A percentile compares a stretch with the other conserved stretches of the same genome.
These are phyloP conservation scores for Antedon mediterranea DNA, from an alignment of 53 echinoderm and acorn worm genomes.

Conservation along the genomic window DNA sequence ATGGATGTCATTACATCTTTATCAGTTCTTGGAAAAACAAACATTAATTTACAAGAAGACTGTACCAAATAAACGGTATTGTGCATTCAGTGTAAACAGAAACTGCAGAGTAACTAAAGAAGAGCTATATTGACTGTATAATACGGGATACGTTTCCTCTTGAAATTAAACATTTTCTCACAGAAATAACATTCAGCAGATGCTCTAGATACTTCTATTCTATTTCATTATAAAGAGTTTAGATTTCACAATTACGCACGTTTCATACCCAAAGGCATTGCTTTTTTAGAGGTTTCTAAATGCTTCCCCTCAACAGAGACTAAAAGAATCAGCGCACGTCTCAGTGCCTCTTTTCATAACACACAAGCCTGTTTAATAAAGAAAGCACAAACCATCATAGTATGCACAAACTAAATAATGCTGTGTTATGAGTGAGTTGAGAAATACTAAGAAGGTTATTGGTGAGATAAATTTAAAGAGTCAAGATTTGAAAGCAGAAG, in stretches of 20 bases:
- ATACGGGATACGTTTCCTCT: no score
- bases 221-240: background rate
- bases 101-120: no score
- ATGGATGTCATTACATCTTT: no score
- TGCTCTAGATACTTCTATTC: background rate
- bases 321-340: background rate
- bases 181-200: background rate
- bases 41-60: no score
- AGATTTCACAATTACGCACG: background rate
- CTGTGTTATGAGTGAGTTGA: background rate
- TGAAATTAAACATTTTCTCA: no score
- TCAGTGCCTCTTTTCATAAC: background rate
- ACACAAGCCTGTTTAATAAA: background rate
- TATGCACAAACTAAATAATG: background rate
- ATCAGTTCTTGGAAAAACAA: no score
- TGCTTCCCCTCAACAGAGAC: background rate
- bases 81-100: no score
- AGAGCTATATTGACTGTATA: no score
- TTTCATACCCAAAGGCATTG: background rate
- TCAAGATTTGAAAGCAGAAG: no score
- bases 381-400: background rate
- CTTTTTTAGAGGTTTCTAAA: background rate
- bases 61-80: no score
- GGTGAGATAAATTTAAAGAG: background rate
- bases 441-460: background rate